Evolutionary conservation across 2,797 vertebrate species (phyloP).

Genomic region (Lycodopsis pacificus): DNA sequence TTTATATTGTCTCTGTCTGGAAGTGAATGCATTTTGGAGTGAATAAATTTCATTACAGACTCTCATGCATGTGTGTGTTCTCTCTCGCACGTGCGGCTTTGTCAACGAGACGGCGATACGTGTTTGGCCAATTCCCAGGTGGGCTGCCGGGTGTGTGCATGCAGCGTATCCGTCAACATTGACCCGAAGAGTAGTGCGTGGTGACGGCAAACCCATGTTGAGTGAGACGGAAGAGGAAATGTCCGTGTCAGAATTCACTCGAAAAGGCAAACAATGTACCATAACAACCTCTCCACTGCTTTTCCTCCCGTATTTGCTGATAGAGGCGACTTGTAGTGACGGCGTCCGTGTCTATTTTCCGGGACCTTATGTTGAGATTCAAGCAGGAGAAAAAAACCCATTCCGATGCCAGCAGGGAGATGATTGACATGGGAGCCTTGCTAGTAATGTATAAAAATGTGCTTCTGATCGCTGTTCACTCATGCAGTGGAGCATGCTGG

Average conservation of each 20-base stretch:
- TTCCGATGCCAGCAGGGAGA: constrained; percentile 69
- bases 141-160: constrained; percentile 38
- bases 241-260: constrained; percentile 36
- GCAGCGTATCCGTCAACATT: constrained; percentile 30
- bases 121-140: constrained; percentile 54
- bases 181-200: constrained; percentile 29
- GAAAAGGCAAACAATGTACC: constrained; percentile 43
- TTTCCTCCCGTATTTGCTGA: constrained; percentile 31
- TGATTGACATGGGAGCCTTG: constrained; percentile 77
- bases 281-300: constrained; percentile 8
- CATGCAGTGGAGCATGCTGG: constrained; percentile 70
- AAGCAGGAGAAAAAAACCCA: constrained; percentile 46
- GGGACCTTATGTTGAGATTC: constrained; percentile 49
- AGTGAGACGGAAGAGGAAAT: constrained; percentile 21
- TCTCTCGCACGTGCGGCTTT: constrained; percentile 8
- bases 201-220: constrained; percentile 17
- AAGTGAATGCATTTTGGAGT: constrained; percentile 57
- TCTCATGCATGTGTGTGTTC: constrained; percentile 26
- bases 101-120: constrained; percentile 30
- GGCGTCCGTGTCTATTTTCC: constrained; percentile 47
- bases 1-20: constrained; percentile 64
- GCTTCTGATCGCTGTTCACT: constrained; percentile 77
- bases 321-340: constrained; percentile 21
- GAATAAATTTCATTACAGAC: constrained; percentile 68
- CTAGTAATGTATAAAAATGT: constrained; percentile 80